Evolutionary conservation across 2,113 vertebrate genomes (phyloP).

Genomic region (Eptesicus fuscus): DNA sequence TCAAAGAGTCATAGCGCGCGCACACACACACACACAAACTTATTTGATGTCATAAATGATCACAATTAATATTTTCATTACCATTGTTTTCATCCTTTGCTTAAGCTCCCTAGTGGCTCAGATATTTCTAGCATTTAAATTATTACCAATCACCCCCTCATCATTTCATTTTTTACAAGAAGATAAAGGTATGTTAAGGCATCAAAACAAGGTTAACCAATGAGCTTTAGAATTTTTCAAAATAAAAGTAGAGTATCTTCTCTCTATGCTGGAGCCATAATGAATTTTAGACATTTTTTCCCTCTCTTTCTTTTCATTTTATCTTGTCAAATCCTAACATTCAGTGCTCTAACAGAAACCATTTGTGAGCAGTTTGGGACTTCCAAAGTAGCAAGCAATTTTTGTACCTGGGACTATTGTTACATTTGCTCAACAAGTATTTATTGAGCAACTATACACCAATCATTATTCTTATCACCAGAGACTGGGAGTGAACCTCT

Average conservation of each 20-base stretch:
- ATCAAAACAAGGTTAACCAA: neutral
- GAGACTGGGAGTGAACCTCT: neutral
- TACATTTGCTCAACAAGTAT: neutral
- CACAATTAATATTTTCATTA: neutral
- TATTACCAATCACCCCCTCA: neutral
- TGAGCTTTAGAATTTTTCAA: neutral
- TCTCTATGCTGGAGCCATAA: neutral
- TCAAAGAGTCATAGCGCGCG: conserved; percentile 28
- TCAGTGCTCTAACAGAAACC: neutral
- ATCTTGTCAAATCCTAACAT: neutral
- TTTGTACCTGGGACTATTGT: neutral
- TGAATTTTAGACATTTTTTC: neutral
- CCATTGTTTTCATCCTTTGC: neutral
- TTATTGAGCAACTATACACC: neutral
- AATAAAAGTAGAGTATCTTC: neutral
- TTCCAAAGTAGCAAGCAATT: neutral
- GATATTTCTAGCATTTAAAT: neutral
- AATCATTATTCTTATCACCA: neutral
- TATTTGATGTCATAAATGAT: neutral
- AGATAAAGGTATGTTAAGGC: neutral
- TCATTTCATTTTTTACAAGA: neutral
- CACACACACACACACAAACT: neutral
- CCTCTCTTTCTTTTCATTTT: neutral
- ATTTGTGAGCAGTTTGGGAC: neutral
- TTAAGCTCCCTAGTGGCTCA: neutral